A percentile compares a stretch with the other conserved stretches of the same genome.
phyloP scores from a whole-genome alignment of 1,140 invertebrate species.

The Drosophila chauvacae region DNA sequence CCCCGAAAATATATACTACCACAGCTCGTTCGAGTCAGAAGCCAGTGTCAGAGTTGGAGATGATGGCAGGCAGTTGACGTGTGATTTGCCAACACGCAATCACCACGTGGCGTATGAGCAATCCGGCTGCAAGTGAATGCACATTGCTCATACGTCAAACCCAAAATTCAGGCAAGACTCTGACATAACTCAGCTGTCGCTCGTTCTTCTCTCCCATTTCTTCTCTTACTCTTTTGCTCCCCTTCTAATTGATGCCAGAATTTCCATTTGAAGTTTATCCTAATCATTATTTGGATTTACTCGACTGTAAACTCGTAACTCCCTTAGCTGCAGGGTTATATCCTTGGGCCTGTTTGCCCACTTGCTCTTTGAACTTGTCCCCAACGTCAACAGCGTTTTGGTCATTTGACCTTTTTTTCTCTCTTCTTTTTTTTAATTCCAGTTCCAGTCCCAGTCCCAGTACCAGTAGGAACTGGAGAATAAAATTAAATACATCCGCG shows the following conservation, averaged over 20 bases:
- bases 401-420: conserved; percentile 57
- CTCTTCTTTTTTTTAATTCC: conserved; percentile 7
- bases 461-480: conserved; percentile 46
- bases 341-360: conserved; percentile 8
- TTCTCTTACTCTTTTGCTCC: background rate
- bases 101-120: conserved; percentile 59
- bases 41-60: background rate
- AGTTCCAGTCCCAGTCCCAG: conserved; percentile 7
- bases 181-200: background rate
- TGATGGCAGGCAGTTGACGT: conserved; percentile 41
- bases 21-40: too few relatives aligned
- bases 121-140: conserved; percentile 57
- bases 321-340: background rate
- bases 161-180: conserved; percentile 12
- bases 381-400: conserved; percentile 38
- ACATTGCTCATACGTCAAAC: conserved; percentile 63
- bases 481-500: conserved; percentile 72
- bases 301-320: conserved; percentile 30
- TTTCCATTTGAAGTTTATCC: conserved; percentile 9
- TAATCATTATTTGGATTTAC: conserved; percentile 46
- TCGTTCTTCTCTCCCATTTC: background rate
- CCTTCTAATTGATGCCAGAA: conserved; percentile 13
- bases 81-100: conserved; percentile 41
- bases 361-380: conserved; percentile 60
- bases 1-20: conserved; percentile 14